phyloP scores from a whole-genome alignment of 2,113 vertebrate species.

The Tauraco erythrolophus region DNA sequence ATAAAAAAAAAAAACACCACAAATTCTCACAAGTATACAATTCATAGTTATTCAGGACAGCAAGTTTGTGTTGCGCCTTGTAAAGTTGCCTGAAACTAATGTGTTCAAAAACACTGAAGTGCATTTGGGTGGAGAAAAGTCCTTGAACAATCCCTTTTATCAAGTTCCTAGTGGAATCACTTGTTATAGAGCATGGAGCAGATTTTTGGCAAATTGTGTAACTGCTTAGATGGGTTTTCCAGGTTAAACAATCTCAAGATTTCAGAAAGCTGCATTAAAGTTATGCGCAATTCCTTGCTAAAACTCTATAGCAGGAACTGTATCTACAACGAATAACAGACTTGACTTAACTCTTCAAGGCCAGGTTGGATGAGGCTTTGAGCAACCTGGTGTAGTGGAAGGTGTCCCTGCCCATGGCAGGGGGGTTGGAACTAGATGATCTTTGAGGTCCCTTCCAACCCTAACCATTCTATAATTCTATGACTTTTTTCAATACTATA shows the following conservation, averaged over 20 bases:
- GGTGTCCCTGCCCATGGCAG: too few relatives aligned
- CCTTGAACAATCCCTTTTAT: neutral
- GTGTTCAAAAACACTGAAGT: neutral
- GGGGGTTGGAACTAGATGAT: too few relatives aligned
- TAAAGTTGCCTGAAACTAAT: neutral
- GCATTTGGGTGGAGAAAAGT: neutral
- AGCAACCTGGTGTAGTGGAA: too few relatives aligned
- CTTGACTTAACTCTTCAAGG: too few relatives aligned
- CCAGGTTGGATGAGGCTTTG: too few relatives aligned
- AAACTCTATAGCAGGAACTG: neutral
- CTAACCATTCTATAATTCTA: too few relatives aligned
- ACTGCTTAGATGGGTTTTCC: neutral
- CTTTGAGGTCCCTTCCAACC: too few relatives aligned
- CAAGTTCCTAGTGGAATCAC: neutral
- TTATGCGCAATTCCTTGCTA: neutral
- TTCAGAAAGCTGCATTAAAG: neutral
- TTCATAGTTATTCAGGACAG: neutral
- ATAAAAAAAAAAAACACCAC: neutral
- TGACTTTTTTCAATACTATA: neutral
- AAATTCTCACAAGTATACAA: neutral
- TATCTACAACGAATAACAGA: neutral
- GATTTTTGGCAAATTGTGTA: neutral
- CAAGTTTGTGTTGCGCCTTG: neutral
- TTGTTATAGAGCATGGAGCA: neutral
- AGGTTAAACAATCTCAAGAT: neutral